phyloP scores from a whole-genome alignment of 2,888 invertebrate species.

The Scaptomyza caliginosa region DNA sequence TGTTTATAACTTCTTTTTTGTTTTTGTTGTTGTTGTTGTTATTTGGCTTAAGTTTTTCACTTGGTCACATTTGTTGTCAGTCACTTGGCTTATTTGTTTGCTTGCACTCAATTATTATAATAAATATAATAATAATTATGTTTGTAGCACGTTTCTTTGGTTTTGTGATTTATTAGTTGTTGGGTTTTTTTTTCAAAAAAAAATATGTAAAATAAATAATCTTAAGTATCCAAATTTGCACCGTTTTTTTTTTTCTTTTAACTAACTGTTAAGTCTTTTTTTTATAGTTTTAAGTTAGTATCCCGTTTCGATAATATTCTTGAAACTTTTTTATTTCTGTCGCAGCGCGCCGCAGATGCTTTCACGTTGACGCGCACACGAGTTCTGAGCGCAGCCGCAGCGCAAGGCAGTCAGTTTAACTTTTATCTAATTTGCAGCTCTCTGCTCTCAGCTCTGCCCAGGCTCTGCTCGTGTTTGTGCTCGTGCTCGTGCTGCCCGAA shows the following conservation, averaged over 20 bases:
- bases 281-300: slow-evolving; percentile 11
- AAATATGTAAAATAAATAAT: slow-evolving; percentile 39
- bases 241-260: no score
- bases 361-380: slow-evolving; percentile 80
- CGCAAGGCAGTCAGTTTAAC: slow-evolving; percentile 46
- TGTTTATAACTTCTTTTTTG: background rate
- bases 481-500: slow-evolving; percentile 11
- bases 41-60: slow-evolving; percentile 36
- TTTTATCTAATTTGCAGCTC: slow-evolving; percentile 51
- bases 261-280: slow-evolving; percentile 49
- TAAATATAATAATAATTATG: slow-evolving; percentile 5
- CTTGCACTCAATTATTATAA: slow-evolving; percentile 39
- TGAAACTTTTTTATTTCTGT: background rate
- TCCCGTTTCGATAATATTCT: slow-evolving; percentile 21
- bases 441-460: slow-evolving; percentile 21
- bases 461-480: slow-evolving; percentile 4
- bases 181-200: no score
- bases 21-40: slow-evolving; percentile 1
- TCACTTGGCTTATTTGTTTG: slow-evolving; percentile 12
- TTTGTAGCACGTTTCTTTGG: slow-evolving; percentile 56
- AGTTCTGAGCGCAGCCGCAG: slow-evolving; percentile 80
- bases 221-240: slow-evolving; percentile 34
- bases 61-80: slow-evolving; percentile 10
- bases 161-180: slow-evolving; percentile 25
- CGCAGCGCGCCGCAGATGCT: slow-evolving; percentile 71